Percentiles rank a stretch among this genome's conserved stretches.
phyloP scores from a whole-genome alignment of 2,888 invertebrate species.

The Sphaerophoria taeniata region DNA sequence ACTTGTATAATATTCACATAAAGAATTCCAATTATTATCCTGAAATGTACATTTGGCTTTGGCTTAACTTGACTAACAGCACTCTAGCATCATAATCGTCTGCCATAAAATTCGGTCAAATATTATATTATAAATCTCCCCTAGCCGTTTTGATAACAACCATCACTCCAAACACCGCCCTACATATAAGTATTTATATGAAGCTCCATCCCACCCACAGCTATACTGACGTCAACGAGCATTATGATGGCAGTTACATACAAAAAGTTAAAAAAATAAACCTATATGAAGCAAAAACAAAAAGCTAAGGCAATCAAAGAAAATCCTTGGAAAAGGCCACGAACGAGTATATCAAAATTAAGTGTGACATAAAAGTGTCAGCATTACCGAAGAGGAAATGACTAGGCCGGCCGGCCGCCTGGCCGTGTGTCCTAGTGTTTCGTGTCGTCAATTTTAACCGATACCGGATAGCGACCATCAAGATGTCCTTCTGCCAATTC shows the following conservation, averaged over 20 bases:
- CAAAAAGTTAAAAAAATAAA: conserved; percentile 7
- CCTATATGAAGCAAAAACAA: conserved; percentile 49
- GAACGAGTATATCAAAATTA: conserved; percentile 72
- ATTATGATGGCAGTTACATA: conserved; percentile 14
- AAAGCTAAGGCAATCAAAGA: conserved; percentile 69
- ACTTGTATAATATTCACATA: conserved; percentile 64
- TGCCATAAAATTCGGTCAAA: conserved; percentile 57
- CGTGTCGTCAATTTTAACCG: no score
- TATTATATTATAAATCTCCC: conserved; percentile 45
- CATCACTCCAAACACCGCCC: not conserved
- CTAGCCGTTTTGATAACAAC: conserved; percentile 17
- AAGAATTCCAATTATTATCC: conserved; percentile 63
- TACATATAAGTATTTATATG: no score
- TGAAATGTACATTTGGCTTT: conserved; percentile 59
- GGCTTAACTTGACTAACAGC: conserved; percentile 52
- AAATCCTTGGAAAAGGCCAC: conserved; percentile 63
- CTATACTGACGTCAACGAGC: conserved; percentile 4
- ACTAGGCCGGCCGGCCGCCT: conserved; percentile 28
- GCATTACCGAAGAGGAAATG: conserved; percentile 57
- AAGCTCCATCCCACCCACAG: no score
- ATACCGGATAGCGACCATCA: not conserved
- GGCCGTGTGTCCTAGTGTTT: not conserved
- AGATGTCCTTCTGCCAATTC: conserved; percentile 43
- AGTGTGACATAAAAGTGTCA: conserved; percentile 72
- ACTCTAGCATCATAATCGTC: conserved; percentile 65